Base-by-base conservation (phyloP, 2,113 vertebrate species). In the Synodontis membranacea region DNA sequence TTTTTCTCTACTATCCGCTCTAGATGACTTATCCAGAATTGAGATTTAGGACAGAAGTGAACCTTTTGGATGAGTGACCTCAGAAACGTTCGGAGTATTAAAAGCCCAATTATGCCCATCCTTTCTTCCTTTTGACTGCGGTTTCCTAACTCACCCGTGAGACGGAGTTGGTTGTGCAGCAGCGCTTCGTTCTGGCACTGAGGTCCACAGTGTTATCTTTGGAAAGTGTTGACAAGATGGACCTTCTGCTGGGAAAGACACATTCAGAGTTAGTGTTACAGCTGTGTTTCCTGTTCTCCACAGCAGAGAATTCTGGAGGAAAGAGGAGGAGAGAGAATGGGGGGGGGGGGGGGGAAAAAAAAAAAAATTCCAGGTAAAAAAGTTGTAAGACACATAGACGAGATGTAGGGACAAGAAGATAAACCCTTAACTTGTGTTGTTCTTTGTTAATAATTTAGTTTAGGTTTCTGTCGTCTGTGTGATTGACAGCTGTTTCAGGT, bases 141-240 rank as follows among this genome's bases (percentile, higher is more conserved):
- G 12, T 58, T 82, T 52, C 79, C 14, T 62, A 83, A 21, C 31
- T 50, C 37, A 25, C 9, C 78, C 14, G 8, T 37, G 28, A 58
- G 21, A 56, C 25, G 7, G 75, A 34, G 48, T 34, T 12, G 54
- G 76, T 79, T 7, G 56, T 62, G 88, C 72, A 87, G 89, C 83
- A 91, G 93, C 93, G 94, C 94, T 92, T 94, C 90, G 92, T 94
- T 92, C 94, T 93, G 93, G 92, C 92, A 86, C 87, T 93, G 93
- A 95, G 94, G 94, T 94, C 91, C 88, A 68, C 46, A 72, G 82
- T 94, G 94, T 96, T 96, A 96, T 96, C 95, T 97, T 96, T 96
- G 94, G 95, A 96, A 96, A 95, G 94, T 52, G 94, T 95, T 92
- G 95, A 96, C 93, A 93, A 94, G 94, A 95, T 95, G 95, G 94